phyloP scores from a whole-genome alignment of 2,113 vertebrate species.

The Grantiella picta region DNA sequence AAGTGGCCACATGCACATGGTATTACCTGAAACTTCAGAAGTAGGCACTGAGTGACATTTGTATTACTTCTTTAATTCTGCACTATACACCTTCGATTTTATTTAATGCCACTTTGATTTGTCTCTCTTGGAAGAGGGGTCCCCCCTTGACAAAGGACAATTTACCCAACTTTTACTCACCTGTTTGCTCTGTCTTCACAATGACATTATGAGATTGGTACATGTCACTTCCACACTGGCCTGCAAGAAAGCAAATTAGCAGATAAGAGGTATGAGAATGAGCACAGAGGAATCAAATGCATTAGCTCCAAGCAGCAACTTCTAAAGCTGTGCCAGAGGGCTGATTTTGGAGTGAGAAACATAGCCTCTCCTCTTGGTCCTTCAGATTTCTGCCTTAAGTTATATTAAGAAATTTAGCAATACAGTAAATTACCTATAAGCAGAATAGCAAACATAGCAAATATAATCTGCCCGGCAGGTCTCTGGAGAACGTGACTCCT shows the following conservation, averaged over 20 bases:
- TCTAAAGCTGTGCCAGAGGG: neutral
- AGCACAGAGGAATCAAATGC: neutral
- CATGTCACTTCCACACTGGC: conserved; percentile 78
- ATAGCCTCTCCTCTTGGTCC: neutral
- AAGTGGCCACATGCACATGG: neutral
- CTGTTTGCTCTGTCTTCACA: conserved; percentile 83
- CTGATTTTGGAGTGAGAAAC: neutral
- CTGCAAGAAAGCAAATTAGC: conserved; percentile 61
- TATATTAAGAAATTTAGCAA: neutral
- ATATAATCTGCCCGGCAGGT: neutral
- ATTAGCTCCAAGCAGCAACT: neutral
- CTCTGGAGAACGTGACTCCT: neutral
- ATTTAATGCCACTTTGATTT: neutral
- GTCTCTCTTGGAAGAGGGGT: neutral
- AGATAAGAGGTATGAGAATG: neutral
- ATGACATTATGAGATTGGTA: conserved; percentile 78
- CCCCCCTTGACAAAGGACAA: neutral
- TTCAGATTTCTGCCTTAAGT: neutral
- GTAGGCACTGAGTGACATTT: neutral
- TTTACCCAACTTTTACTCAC: conserved; percentile 44
- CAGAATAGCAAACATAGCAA: neutral
- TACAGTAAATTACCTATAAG: neutral
- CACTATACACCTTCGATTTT: neutral
- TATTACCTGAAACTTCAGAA: neutral
- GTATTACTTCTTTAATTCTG: neutral